These are phyloP conservation scores for Xenopus borealis DNA, from an alignment of 2,113 vertebrate species.

Conservation along the genomic window DNA sequence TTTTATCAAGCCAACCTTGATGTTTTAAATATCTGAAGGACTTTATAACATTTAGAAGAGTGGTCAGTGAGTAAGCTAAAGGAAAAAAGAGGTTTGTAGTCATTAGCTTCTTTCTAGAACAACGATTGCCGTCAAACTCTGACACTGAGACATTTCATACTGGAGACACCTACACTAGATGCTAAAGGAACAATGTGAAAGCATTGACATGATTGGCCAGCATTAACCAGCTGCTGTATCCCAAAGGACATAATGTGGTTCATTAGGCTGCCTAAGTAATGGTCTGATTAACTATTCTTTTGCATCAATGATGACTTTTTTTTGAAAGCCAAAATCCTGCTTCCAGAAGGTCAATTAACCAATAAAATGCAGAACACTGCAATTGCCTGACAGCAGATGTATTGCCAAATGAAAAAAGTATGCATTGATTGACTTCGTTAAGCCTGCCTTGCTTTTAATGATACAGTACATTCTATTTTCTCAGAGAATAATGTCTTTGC, in stretches of 20 bases:
- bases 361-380: neutral
- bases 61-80: too few species aligned
- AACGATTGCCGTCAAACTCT: too few species aligned
- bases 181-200: too few species aligned
- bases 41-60: too few species aligned
- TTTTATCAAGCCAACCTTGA: too few species aligned
- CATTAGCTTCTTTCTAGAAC: too few species aligned
- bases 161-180: too few species aligned
- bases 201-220: too few species aligned
- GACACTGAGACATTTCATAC: too few species aligned
- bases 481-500: neutral
- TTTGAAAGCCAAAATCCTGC: neutral
- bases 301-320: neutral
- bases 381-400: neutral
- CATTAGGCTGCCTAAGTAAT: neutral
- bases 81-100: too few species aligned
- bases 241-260: neutral
- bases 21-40: too few species aligned
- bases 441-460: neutral
- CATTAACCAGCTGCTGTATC: neutral
- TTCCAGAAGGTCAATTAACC: slow-evolving; percentile 5
- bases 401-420: neutral
- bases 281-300: neutral
- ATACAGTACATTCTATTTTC: neutral
- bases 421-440: neutral